phyloP scores from a whole-genome alignment of 2,113 vertebrate species.

The Fregetta grallaria region DNA sequence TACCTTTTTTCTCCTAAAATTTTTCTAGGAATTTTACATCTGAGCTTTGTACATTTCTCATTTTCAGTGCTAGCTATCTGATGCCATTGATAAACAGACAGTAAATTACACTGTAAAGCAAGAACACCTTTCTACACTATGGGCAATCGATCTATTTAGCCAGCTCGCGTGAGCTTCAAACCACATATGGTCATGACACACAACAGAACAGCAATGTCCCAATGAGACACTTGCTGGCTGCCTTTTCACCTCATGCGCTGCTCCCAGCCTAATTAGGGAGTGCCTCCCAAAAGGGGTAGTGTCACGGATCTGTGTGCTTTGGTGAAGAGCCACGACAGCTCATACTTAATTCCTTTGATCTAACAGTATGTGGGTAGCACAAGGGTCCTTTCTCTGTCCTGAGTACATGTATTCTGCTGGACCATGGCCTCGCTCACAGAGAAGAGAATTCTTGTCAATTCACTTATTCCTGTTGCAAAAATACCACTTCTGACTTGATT shows the following conservation, averaged over 20 bases:
- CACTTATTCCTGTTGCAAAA: not conserved
- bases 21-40: not conserved
- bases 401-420: not conserved
- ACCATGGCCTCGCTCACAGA: not conserved
- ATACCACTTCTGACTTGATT: not conserved
- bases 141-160: not conserved
- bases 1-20: not conserved
- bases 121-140: not conserved
- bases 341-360: not conserved
- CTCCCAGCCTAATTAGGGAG: not conserved
- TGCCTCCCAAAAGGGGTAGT: not conserved
- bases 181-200: not conserved
- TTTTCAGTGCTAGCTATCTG: not conserved
- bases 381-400: not conserved
- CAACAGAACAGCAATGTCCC: not conserved
- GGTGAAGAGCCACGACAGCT: not conserved
- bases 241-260: not conserved
- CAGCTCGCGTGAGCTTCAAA: not conserved
- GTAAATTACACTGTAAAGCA: not conserved
- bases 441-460: not conserved
- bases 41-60: not conserved
- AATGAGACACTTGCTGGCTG: not conserved
- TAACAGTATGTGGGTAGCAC: not conserved
- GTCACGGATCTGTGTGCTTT: not conserved
- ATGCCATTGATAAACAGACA: not conserved